Conservation (phyloP, 2,797 vertebrate genomes). For the Micrastur ruficollis region DNA sequence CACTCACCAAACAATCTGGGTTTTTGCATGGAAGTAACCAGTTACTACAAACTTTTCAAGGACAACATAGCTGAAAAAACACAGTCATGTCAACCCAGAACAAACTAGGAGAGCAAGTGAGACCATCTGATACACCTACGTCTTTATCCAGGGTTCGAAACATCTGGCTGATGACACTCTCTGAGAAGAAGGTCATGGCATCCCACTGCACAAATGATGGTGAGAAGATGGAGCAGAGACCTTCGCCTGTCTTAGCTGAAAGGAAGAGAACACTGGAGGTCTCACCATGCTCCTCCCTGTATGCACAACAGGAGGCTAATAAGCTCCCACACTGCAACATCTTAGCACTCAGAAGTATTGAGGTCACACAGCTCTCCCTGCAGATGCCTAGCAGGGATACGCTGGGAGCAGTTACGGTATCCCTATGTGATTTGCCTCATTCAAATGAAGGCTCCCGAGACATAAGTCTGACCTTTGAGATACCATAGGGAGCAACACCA, state of each 20-base stretch:
- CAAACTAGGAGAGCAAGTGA: neutral
- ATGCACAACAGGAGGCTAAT: neutral
- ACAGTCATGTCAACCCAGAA: neutral
- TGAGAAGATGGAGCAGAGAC: conserved; percentile 87
- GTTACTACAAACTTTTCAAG: neutral
- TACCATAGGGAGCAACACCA: neutral
- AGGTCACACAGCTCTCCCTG: neutral
- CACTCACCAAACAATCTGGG: neutral
- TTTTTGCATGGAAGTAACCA: neutral
- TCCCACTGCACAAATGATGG: conserved; percentile 94
- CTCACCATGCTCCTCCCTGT: neutral
- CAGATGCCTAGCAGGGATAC: neutral
- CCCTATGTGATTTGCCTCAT: fast-evolving
- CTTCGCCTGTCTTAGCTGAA: conserved; percentile 81
- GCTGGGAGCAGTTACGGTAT: neutral
- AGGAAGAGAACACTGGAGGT: conserved; percentile 35
- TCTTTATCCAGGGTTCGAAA: conserved; percentile 86
- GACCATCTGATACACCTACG: conserved; percentile 71
- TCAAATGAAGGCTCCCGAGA: neutral
- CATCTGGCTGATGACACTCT: conserved; percentile 87
- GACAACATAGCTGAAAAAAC: neutral
- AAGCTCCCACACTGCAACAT: neutral
- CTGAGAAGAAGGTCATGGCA: conserved; percentile 92
- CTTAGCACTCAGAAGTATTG: neutral
- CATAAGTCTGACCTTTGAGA: neutral